Base-by-base conservation (phyloP, 2,888 invertebrate species). In the Tineola bisselliella region DNA sequence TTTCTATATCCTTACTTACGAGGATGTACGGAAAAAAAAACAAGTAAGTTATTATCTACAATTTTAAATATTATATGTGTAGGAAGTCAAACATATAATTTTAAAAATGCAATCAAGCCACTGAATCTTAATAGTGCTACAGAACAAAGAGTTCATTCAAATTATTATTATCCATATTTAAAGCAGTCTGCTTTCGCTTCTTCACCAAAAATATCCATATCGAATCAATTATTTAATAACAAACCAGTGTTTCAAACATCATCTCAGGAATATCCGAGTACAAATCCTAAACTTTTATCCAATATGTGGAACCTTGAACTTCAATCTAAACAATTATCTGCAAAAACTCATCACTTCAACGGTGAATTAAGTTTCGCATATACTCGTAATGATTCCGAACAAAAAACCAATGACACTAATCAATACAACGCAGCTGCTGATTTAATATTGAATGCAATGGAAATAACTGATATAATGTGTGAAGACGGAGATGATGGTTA, bases 261-360 rank as follows among this genome's bases (percentile, higher is more conserved):
- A 48, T 8, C 48, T n/a, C 48, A 48, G 48, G 18, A 17, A 15
- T 8, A 17, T 15, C 13, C 44, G 44, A 44, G 25, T 6, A 38
- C 48, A 48, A 15, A 15, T 18, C 12, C 13, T 17, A 48, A 48
- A 15, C 8, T 48, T 48, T n/a, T 48, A 18, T 15, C 15, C 48
- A 48, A 48, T 48, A 48, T 48, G 17, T 5, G 48, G 18, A 48
- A 48, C 48, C 48, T 48, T 48, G 48, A 48, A 48, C 48, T 48
- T 48, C 48, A 48, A 48, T 2, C 48, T 18, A 48, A 4, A 2
- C 48, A 48, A 48, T 48, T 48, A 48, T 10, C 48, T 15, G 48
- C 18, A 17, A 48, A 48, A 48, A 48, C 48, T 13, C 15, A 25
- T 25, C 25, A 48, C 13, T 48, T 18, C 15, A 15, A 48, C 8